These are phyloP conservation scores for Harpagus bidentatus DNA, from an alignment of 2,113 vertebrate species.

Conservation along the genomic window DNA sequence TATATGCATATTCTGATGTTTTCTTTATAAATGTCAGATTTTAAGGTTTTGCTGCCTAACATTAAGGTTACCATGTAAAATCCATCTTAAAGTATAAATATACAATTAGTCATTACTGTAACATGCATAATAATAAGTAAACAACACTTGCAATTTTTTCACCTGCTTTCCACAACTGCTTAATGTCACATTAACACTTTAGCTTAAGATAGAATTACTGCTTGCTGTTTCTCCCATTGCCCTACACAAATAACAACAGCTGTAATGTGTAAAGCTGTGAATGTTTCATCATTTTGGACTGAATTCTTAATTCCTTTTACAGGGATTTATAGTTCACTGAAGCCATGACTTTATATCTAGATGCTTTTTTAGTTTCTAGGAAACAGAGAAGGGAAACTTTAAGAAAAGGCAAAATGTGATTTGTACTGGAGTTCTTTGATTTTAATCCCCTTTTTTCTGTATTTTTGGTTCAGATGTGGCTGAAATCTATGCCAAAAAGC, in stretches of 20 bases:
- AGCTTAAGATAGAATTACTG: not conserved
- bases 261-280: not conserved
- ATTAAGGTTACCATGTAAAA: not conserved
- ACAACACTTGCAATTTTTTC: not conserved
- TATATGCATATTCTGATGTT: not conserved
- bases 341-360: not conserved
- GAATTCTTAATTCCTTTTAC: not conserved
- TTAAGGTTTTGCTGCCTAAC: not conserved
- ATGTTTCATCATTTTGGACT: not conserved
- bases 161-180: not conserved
- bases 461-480: not conserved
- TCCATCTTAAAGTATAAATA: not conserved
- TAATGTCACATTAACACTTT: not conserved
- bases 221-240: not conserved
- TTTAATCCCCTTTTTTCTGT: not conserved
- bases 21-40: not conserved
- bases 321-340: not conserved
- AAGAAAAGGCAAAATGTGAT: not conserved
- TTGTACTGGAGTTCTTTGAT: not conserved
- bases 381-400: not conserved
- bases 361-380: not conserved
- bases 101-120: not conserved
- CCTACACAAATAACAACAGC: not conserved
- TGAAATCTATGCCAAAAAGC: not conserved
- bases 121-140: not conserved